These are phyloP conservation scores for Griposia aprilina DNA, from an alignment of 2,888 invertebrate species.

Conservation along the genomic window DNA sequence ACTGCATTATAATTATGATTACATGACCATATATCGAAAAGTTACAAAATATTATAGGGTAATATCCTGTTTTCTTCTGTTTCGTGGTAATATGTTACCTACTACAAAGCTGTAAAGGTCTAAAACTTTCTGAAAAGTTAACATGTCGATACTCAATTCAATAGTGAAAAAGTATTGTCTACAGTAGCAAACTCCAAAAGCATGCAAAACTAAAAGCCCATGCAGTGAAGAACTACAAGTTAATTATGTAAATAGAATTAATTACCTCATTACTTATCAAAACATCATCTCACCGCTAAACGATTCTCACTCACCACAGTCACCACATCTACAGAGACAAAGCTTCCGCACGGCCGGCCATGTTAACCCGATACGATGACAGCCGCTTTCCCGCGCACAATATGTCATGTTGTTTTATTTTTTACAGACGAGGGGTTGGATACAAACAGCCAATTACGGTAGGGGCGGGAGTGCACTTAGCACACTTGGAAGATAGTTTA, in stretches of 20 bases:
- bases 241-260: slow-evolving; percentile 53
- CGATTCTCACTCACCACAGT: slow-evolving; percentile 72
- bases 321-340: slow-evolving; percentile 86
- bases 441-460: slow-evolving; percentile 90
- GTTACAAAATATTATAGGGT: not conserved
- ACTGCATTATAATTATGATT: not conserved
- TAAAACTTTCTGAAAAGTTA: not conserved
- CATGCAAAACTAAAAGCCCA: slow-evolving; percentile 14
- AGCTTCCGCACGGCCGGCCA: slow-evolving; percentile 77
- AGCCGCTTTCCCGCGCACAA: slow-evolving; percentile 89
- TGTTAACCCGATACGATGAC: slow-evolving; percentile 86
- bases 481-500: slow-evolving; percentile 87
- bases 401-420: slow-evolving; percentile 87
- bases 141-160: not conserved
- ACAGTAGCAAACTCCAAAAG: not conserved
- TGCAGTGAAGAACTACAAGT: slow-evolving; percentile 29
- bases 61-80: not conserved
- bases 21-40: not conserved
- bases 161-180: not conserved
- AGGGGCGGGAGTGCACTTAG: slow-evolving; percentile 87
- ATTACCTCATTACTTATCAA: slow-evolving; percentile 76
- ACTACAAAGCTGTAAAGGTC: not conserved
- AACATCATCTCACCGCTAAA: slow-evolving; percentile 85
- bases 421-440: slow-evolving; percentile 86
- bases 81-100: not conserved